Evolutionary conservation across 2,888 invertebrate genomes (phyloP), one percentile per base, ranked within the genome.

Genomic region (Thymelicus acteon): DNA sequence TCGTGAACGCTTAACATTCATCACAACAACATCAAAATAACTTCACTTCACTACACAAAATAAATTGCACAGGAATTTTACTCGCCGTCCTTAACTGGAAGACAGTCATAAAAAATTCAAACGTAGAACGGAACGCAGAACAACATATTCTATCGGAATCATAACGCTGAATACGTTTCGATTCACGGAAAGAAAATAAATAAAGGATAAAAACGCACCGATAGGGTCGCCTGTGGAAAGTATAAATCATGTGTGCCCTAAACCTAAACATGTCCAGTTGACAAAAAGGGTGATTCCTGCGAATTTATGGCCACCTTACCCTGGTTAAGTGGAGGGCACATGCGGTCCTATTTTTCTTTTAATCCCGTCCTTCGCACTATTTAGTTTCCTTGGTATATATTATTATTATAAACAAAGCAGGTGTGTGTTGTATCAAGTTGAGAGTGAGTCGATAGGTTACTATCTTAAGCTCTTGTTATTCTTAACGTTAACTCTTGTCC

Each of bases 231-330:
- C 80, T 81, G 84, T 79, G 80, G 82, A 85, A 89, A 87, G 84
- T 86, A 90, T 91, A 92, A 91, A 91, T 92, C 91, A 91, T 88
- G 82, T 76, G 76, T 74, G 78, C 73, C 68, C 82, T 80, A 81
- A 84, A 85, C 85, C 89, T 88, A 89, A 89, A 90, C 89, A 91
- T 86, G 91, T 91, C 90, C 87, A 84, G 85, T 89, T 90, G 92
- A 92, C 91, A 92, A 92, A 91, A 91, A 87, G 91, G 90, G 89
- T 89, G 88, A 91, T 90, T 88, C 84, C 84, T 82, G 77, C 73
- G 78, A 86, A 90, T 91, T 90, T 91, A 91, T 90, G 84, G 77
- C 72, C 71, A 72, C 77, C 76, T 75, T 74, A 74, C 70, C 69
- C 71, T 70, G 72, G 73, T 69, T 75, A 72, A 73, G 75, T 69